These are phyloP conservation scores for Chorisops tibialis DNA, from an alignment of 2,888 invertebrate genomes.

Conservation along the genomic window DNA sequence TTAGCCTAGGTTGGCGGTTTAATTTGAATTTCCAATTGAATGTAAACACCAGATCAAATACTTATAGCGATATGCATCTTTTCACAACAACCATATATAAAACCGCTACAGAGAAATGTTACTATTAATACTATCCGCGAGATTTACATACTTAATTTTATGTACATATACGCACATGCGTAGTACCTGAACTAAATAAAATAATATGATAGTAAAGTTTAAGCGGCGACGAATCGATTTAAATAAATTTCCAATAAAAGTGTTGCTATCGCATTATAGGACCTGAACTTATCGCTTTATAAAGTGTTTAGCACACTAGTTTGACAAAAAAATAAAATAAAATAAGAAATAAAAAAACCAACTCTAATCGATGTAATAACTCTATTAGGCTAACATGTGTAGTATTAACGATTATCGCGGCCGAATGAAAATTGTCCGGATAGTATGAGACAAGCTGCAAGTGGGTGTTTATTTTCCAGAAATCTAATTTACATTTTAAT, in stretches of 20 bases:
- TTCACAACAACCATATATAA: neutral
- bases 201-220: neutral
- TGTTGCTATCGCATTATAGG: too few relatives aligned
- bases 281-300: too few relatives aligned
- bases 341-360: too few relatives aligned
- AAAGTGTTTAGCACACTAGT: too few relatives aligned
- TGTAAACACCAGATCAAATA: constrained; percentile 21
- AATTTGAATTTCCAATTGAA: constrained; percentile 24
- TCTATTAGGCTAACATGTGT: too few relatives aligned
- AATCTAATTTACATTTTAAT: too few relatives aligned
- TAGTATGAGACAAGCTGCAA: too few relatives aligned
- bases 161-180: constrained; percentile 19
- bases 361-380: too few relatives aligned
- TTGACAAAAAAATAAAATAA: too few relatives aligned
- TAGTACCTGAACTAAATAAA: neutral
- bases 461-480: too few relatives aligned
- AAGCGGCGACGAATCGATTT: neutral
- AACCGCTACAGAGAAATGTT: constrained; percentile 3
- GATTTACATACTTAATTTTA: constrained; percentile 13
- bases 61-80: constrained; percentile 11
- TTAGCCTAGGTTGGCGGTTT: constrained; percentile 21
- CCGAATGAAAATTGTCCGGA: too few relatives aligned
- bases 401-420: too few relatives aligned
- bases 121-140: neutral
- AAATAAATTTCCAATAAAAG: neutral